Evolutionary conservation across 2,113 vertebrate genomes (phyloP).

Genomic region (Oryzias celebensis): DNA sequence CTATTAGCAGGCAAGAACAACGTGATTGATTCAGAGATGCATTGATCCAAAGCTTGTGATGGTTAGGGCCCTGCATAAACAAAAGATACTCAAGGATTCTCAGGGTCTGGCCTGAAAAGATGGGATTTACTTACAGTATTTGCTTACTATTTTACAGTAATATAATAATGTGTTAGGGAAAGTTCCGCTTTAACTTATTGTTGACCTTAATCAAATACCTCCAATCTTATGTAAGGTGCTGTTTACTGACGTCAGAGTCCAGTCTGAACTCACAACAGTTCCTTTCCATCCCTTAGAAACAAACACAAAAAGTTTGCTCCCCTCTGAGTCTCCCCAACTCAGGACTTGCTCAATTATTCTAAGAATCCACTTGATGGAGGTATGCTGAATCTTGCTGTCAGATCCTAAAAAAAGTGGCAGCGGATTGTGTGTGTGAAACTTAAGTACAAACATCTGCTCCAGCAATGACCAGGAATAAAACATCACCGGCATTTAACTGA

Average conservation of each 20-base stretch:
- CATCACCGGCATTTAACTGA: constrained; percentile 11
- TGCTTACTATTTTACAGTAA: no score
- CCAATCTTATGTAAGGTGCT: constrained; percentile 20
- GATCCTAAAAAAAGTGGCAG: not conserved
- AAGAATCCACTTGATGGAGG: constrained; percentile 22
- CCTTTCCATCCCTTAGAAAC: constrained; percentile 14
- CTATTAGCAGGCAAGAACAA: no score
- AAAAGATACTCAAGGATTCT: no score
- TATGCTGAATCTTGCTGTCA: not conserved
- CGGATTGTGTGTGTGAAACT: constrained; percentile 1
- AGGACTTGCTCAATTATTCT: constrained; percentile 44
- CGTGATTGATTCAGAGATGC: no score
- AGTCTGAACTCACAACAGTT: constrained; percentile 14
- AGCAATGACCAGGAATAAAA: constrained; percentile 13
- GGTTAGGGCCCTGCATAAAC: no score
- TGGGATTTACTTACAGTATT: no score
- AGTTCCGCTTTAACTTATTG: no score
- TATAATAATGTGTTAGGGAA: no score
- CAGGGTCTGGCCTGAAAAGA: no score
- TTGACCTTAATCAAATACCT: constrained; percentile 9
- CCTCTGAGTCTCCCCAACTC: not conserved
- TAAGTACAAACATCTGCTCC: constrained; percentile 1
- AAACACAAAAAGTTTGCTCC: constrained; percentile 7
- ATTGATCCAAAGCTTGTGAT: no score
- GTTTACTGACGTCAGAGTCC: not conserved